These are phyloP conservation scores for Sciurus vulgaris DNA, from an alignment of 2,797 vertebrate species.

Conservation along the genomic window DNA sequence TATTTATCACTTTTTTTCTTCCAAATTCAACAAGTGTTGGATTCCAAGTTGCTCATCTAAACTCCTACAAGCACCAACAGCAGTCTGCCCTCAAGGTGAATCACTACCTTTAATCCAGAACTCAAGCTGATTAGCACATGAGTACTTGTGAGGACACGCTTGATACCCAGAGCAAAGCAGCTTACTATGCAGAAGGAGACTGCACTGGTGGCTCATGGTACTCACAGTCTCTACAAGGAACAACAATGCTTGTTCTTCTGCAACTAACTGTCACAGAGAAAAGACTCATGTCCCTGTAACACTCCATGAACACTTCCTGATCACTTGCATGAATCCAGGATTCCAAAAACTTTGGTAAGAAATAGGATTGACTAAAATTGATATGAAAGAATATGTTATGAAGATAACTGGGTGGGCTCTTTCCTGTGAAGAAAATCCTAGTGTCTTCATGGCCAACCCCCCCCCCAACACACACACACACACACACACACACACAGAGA, in stretches of 20 bases:
- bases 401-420: background rate
- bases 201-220: background rate
- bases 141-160: background rate
- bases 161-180: background rate
- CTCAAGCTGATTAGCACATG: background rate
- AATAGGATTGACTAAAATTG: background rate
- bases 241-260: background rate
- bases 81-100: slow-evolving; percentile 52
- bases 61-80: slow-evolving; percentile 49
- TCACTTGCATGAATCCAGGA: background rate
- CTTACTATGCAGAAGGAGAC: background rate
- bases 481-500: background rate
- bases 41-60: slow-evolving; percentile 57
- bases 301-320: background rate
- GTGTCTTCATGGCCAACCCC: background rate
- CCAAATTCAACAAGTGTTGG: slow-evolving; percentile 50
- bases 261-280: background rate
- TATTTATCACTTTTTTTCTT: background rate
- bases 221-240: background rate
- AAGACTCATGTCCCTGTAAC: background rate
- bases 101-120: slow-evolving; percentile 75
- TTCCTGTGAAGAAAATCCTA: background rate
- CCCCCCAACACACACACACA: background rate
- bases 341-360: background rate
- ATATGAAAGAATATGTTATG: background rate